Percentiles rank a stretch among this genome's conserved stretches.
Evolutionary conservation across 2,113 vertebrate species (phyloP).

Genomic region (Isichthys henryi): DNA sequence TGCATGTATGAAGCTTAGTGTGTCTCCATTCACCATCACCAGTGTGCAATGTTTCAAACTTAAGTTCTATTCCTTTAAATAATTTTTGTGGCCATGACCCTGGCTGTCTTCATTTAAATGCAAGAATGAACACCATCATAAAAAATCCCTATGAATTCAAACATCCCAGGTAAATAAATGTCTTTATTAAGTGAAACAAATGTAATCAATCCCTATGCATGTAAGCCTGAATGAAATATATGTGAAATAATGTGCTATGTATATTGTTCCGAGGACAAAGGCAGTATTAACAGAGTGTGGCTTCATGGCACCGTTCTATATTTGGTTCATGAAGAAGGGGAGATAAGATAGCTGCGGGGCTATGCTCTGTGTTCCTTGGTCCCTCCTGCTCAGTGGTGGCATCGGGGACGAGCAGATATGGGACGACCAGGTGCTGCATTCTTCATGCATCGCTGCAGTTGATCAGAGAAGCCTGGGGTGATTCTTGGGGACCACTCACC

Average conservation of each 20-base stretch:
- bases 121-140: not conserved
- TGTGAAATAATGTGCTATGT: not conserved
- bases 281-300: not conserved
- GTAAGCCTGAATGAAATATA: not conserved
- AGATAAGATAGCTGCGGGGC: not conserved
- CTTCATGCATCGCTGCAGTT: slow-evolving; percentile 5
- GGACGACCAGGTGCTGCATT: slow-evolving; percentile 8
- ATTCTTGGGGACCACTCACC: not conserved
- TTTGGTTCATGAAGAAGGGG: not conserved
- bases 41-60: not conserved
- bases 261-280: not conserved
- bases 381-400: not conserved
- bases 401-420: not conserved
- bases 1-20: not conserved
- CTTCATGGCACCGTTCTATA: not conserved
- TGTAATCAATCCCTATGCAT: not conserved
- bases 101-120: not conserved
- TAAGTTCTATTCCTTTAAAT: not conserved
- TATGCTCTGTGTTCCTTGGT: not conserved
- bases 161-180: not conserved
- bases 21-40: not conserved
- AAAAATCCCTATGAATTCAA: not conserved
- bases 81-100: not conserved
- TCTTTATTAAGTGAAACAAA: not conserved
- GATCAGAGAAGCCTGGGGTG: not conserved